Evolutionary conservation across 1,140 invertebrate genomes (phyloP).

Genomic region (Carposina sasakii): DNA sequence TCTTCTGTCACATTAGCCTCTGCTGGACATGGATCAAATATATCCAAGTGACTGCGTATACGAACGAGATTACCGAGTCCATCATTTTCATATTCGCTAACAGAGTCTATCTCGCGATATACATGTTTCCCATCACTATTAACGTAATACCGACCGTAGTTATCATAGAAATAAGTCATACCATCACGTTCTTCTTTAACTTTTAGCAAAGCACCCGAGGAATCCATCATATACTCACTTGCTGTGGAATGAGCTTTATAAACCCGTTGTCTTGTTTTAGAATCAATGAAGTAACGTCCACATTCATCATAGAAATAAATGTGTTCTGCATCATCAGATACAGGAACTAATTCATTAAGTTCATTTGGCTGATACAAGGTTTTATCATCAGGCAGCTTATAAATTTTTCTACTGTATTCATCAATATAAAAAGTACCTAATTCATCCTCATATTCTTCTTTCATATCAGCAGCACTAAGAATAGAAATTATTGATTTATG

Average conservation of each 20-base stretch:
- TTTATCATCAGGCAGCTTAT: slow-evolving; percentile 43
- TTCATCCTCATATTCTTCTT: slow-evolving; percentile 60
- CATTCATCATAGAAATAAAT: slow-evolving; percentile 64
- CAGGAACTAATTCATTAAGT: slow-evolving; percentile 46
- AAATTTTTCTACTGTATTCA: slow-evolving; percentile 59
- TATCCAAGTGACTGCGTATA: slow-evolving; percentile 51
- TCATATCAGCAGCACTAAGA: slow-evolving; percentile 49
- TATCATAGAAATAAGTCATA: slow-evolving; percentile 52
- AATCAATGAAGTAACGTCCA: slow-evolving; percentile 58
- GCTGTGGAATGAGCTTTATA: slow-evolving; percentile 55
- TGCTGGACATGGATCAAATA: slow-evolving; percentile 52
- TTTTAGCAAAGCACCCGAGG: slow-evolving; percentile 49
- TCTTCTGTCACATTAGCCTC: slow-evolving; percentile 56
- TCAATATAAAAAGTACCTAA: slow-evolving; percentile 55
- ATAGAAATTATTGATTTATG: slow-evolving; percentile 63
- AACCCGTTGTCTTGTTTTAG: slow-evolving; percentile 44
- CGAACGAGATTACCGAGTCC: slow-evolving; percentile 62
- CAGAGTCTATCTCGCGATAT: slow-evolving; percentile 50
- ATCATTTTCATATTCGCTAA: slow-evolving; percentile 65
- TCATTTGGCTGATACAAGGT: slow-evolving; percentile 55
- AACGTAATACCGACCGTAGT: slow-evolving; percentile 56
- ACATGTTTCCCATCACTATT: slow-evolving; percentile 54
- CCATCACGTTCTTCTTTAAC: slow-evolving; percentile 52
- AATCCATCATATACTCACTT: slow-evolving; percentile 63
- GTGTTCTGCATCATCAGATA: slow-evolving; percentile 50